Percentiles rank a stretch among this genome's conserved stretches.
These are phyloP conservation scores for Galeopsomyia nigrocyanea DNA, from an alignment of 2,888 invertebrate genomes.

Conservation along the genomic window DNA sequence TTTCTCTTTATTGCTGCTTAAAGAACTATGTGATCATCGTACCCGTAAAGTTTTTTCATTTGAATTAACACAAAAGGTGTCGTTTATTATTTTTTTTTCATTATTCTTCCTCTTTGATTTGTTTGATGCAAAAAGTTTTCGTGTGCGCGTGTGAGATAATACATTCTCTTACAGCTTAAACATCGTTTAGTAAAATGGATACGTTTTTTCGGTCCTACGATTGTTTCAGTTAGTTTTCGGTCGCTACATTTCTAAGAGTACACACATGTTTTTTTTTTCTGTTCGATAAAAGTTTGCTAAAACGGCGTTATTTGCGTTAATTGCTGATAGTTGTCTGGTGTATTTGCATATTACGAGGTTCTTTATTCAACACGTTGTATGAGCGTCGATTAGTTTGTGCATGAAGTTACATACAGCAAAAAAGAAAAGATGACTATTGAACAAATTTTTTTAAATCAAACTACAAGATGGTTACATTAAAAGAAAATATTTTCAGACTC, in stretches of 20 bases:
- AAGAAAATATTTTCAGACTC: no score
- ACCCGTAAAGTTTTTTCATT: background rate
- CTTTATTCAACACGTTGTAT: constrained; percentile 51
- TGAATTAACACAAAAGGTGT: constrained; percentile 2
- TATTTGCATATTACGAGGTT: constrained; percentile 56
- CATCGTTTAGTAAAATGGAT: constrained; percentile 24
- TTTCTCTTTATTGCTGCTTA: constrained; percentile 42
- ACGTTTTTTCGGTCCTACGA: constrained; percentile 31
- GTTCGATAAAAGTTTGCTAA: constrained; percentile 52
- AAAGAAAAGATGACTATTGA: no score
- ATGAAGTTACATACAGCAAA: no score
- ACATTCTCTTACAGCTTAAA: background rate
- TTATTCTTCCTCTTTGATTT: no score
- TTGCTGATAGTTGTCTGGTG: constrained; percentile 51
- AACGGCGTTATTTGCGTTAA: constrained; percentile 50
- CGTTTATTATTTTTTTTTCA: background rate
- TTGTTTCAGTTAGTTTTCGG: constrained; percentile 19
- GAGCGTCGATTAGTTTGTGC: constrained; percentile 45
- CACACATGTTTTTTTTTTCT: constrained; percentile 50
- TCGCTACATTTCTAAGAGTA: constrained; percentile 34
- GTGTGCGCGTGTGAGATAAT: background rate
- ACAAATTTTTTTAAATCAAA: no score
- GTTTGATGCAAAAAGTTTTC: no score
- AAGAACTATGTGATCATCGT: constrained; percentile 19
- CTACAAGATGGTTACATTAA: no score